Evolutionary conservation across 2,888 invertebrate species (phyloP).

Genomic region (Omphaloscelis lunosa): DNA sequence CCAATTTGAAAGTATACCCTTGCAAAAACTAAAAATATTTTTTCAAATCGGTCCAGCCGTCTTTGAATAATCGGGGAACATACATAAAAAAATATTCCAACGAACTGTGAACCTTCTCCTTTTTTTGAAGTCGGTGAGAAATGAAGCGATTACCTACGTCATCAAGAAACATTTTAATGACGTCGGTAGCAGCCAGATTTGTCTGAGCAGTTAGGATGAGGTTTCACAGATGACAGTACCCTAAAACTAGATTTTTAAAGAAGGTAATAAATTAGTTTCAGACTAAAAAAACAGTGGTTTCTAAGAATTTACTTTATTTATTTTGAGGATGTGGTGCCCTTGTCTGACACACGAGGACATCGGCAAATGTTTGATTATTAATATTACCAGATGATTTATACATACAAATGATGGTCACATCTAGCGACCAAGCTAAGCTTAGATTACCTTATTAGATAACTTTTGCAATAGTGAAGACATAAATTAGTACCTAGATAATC

Average conservation of each 20-base stretch:
- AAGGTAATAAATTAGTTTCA: neutral
- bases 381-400: neutral
- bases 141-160: neutral
- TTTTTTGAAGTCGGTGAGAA: too few species aligned
- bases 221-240: neutral
- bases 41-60: too few species aligned
- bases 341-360: conserved; percentile 3
- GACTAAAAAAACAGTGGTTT: conserved; percentile 10
- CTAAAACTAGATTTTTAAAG: neutral
- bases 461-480: neutral
- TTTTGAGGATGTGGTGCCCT: conserved; percentile 24
- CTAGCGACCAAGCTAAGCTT: neutral
- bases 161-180: neutral
- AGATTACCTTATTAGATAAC: neutral
- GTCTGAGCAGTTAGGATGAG: neutral
- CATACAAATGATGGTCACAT: neutral
- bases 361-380: conserved; percentile 18
- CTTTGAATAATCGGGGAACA: too few species aligned
- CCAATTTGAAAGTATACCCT: too few species aligned
- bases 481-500: neutral
- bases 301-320: conserved; percentile 18
- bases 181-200: neutral
- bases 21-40: too few species aligned
- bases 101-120: too few species aligned
- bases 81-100: too few species aligned